phyloP scores from a whole-genome alignment of 2,888 invertebrate genomes.

The Agrochola macilenta region DNA sequence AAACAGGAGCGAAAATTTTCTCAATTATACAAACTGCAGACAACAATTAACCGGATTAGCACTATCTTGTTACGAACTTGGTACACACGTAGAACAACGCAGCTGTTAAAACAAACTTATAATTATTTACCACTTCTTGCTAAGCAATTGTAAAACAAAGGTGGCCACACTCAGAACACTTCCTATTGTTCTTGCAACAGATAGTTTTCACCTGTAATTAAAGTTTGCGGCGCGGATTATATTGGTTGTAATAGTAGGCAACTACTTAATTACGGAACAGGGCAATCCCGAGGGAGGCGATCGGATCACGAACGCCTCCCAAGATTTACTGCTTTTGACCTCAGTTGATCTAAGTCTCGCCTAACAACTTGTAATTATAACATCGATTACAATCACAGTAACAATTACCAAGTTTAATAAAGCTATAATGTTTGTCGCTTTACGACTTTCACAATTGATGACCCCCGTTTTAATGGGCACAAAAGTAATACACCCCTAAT shows the following conservation, averaged over 20 bases:
- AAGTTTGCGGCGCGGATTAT: slow-evolving; percentile 81
- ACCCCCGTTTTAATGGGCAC: slow-evolving; percentile 56
- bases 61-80: slow-evolving; percentile 65
- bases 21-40: slow-evolving; percentile 64
- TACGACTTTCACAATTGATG: slow-evolving; percentile 63
- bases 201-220: slow-evolving; percentile 81
- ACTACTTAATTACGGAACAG: slow-evolving; percentile 83
- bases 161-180: slow-evolving; percentile 61
- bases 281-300: slow-evolving; percentile 74
- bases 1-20: slow-evolving; percentile 47
- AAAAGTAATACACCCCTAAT: slow-evolving; percentile 67
- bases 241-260: slow-evolving; percentile 81
- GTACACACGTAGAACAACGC: slow-evolving; percentile 60
- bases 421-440: slow-evolving; percentile 61
- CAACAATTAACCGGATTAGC: slow-evolving; percentile 65
- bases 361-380: slow-evolving; percentile 74
- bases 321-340: slow-evolving; percentile 86
- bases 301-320: slow-evolving; percentile 73
- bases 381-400: slow-evolving; percentile 67
- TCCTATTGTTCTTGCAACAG: slow-evolving; percentile 70
- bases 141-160: slow-evolving; percentile 66
- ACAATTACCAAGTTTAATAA: slow-evolving; percentile 66
- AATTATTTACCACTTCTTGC: slow-evolving; percentile 65
- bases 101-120: slow-evolving; percentile 69
- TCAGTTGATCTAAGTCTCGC: slow-evolving; percentile 76